Evolutionary conservation across 2,888 invertebrate genomes (phyloP).

Genomic region (Ectemnius continuus): DNA sequence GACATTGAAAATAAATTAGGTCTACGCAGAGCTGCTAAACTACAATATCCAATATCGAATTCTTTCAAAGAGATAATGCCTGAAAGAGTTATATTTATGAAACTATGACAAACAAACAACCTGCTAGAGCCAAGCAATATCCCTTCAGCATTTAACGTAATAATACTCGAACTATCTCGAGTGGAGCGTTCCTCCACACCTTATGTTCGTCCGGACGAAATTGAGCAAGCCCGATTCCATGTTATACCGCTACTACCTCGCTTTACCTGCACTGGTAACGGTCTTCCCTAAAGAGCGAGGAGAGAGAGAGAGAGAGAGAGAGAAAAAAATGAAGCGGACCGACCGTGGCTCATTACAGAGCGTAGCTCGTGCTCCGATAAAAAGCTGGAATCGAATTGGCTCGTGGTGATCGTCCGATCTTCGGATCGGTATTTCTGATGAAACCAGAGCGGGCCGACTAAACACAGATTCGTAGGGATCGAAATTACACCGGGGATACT

Average conservation of each 20-base stretch:
- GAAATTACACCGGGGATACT: no score
- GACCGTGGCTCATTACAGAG: slow-evolving; percentile 64
- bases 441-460: no score
- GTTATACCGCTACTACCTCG: slow-evolving; percentile 42
- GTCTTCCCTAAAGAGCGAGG: slow-evolving; percentile 39
- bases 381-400: slow-evolving; percentile 65
- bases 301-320: no score
- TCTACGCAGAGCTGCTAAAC: no score
- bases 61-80: no score
- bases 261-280: slow-evolving; percentile 44
- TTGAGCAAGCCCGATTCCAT: slow-evolving; percentile 34
- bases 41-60: no score
- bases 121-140: background rate
- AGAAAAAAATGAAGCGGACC: slow-evolving; percentile 27
- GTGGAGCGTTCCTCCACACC: no score
- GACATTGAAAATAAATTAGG: no score
- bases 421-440: no score
- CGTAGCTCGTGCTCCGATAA: slow-evolving; percentile 60
- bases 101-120: background rate
- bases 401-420: slow-evolving; percentile 36
- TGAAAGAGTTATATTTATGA: no score
- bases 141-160: background rate
- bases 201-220: slow-evolving; percentile 31
- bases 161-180: no score
- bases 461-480: no score